Evolutionary conservation across 2,888 invertebrate genomes (phyloP), one percentile per base, ranked within the genome.

Genomic region (Nomada hirtipes): DNA sequence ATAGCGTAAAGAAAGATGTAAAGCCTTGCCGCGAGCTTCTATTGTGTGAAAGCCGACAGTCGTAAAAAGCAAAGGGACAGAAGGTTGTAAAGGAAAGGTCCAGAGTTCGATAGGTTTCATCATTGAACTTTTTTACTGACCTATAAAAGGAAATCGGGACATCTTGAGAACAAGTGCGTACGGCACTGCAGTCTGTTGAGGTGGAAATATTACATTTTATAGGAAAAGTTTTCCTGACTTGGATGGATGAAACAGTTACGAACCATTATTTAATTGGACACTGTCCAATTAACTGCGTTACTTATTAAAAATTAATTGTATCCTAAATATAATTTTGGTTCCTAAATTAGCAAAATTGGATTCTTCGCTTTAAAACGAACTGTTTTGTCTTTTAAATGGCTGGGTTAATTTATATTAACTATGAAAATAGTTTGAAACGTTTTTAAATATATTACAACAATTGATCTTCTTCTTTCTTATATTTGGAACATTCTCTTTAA

Each of bases 11-110:
- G 36, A 7, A 7, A 36, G 36, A 36, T 36, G 36, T 36, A 36
- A 36, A 36, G 36, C 7, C 36, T 36, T 69, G 68, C 72, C 80
- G 70, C 69, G 29, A 64, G 61, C 55, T 60, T 76, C 77, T 52
- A 68, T 75, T 73, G 71, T 64, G 73, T 63, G 69, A 82, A 82
- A 81, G 79, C 77, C 75, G 77, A 61, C 87, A 67, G 76, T 89
- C 86, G 82, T 88, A 89, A 88, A 87, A 84, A 57, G 61, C 76
- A 65, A 29, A 76, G 63, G 67, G 67, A 47, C 63, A 52, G 72
- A 74, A 52, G 74, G 70, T 23, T 60, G 67, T 82, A 79, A 76
- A 80, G 57, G 44, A 68, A 78, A 70, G 57, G 65, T 71, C 57
- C 67, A 50, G 50, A 36, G 74, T 77, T 85, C 75, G 65, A 79